Percentiles rank a stretch among this genome's conserved stretches.
These are phyloP conservation scores for Tupaia chinensis DNA, from an alignment of 2,113 vertebrate genomes.

Conservation along the genomic window DNA sequence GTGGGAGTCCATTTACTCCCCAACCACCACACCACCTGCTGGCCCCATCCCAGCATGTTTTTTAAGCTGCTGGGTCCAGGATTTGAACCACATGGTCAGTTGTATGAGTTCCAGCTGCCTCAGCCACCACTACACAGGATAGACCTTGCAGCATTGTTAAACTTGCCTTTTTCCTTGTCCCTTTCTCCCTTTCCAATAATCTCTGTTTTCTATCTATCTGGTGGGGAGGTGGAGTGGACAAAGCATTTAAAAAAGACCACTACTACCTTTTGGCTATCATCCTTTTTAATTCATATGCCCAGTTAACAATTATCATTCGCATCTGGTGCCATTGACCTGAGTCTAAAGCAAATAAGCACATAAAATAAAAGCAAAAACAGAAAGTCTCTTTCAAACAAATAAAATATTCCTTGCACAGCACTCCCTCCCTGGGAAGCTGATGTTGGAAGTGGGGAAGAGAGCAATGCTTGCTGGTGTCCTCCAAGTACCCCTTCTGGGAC, in stretches of 20 bases:
- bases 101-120: too few relatives aligned
- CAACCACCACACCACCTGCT: too few relatives aligned
- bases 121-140: too few relatives aligned
- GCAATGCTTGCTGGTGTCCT: not conserved
- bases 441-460: not conserved
- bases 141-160: not conserved
- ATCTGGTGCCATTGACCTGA: not conserved
- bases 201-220: not conserved
- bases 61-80: too few relatives aligned
- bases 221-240: not conserved
- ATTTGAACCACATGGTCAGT: too few relatives aligned
- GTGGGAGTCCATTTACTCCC: too few relatives aligned
- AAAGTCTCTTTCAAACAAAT: slow-evolving; percentile 34
- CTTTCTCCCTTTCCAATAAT: not conserved
- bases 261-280: not conserved
- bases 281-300: not conserved
- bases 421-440: not conserved
- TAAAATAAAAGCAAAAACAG: not conserved
- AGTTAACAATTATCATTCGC: not conserved
- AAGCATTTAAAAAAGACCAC: not conserved
- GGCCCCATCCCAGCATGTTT: too few relatives aligned
- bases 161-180: not conserved
- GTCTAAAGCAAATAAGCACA: slow-evolving; percentile 20
- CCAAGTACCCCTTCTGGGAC: slow-evolving; percentile 4
- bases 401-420: not conserved